phyloP scores from a whole-genome alignment of 92 coral and sea anemone species.

The Paramuricea clavata region DNA sequence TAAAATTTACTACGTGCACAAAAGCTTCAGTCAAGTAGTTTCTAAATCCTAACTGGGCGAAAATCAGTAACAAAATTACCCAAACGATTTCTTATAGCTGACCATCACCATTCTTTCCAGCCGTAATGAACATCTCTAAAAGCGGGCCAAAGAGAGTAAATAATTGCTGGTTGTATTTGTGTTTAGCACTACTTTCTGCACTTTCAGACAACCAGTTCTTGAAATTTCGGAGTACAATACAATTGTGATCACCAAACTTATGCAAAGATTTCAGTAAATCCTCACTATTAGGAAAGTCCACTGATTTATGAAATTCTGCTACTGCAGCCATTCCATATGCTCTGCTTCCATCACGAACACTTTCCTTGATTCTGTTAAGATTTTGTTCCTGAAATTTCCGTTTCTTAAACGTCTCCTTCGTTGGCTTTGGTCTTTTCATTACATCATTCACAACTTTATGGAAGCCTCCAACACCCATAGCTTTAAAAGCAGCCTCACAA shows the following conservation, averaged over 20 bases:
- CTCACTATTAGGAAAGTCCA: background rate
- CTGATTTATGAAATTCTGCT: constrained; percentile 21
- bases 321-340: constrained; percentile 56
- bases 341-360: constrained; percentile 37
- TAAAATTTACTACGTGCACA: constrained; percentile 2
- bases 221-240: constrained; percentile 15
- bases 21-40: constrained; percentile 43
- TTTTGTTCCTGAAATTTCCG: constrained; percentile 46
- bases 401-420: constrained; percentile 35
- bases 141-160: constrained; percentile 27
- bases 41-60: constrained; percentile 20
- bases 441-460: constrained; percentile 41
- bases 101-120: constrained; percentile 7
- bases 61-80: constrained; percentile 20
- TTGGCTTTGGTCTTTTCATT: constrained; percentile 52
- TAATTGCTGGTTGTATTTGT: constrained; percentile 36
- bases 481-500: constrained; percentile 63
- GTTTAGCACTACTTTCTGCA: background rate
- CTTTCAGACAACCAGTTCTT: constrained; percentile 24
- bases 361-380: constrained; percentile 28
- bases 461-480: constrained; percentile 46
- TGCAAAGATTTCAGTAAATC: background rate
- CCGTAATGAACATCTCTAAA: background rate
- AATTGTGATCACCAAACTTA: constrained; percentile 31
- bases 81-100: constrained; percentile 38